Base-by-base conservation (phyloP, 2,797 vertebrate species). In the Dryobates pubescens region DNA sequence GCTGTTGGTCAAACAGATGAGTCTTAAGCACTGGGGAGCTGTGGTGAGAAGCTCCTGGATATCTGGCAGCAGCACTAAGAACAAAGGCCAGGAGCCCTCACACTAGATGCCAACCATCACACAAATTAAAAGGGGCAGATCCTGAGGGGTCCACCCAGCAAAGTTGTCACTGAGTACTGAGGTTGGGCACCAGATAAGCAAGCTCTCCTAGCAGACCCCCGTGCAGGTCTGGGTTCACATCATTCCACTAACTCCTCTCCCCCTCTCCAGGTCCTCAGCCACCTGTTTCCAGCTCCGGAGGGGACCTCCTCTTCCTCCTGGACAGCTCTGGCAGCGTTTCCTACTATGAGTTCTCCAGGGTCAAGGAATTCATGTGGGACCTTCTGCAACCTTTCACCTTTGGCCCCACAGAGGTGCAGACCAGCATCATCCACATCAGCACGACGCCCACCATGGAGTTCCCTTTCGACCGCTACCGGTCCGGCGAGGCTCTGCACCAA, bases 311-410 rank as follows among this genome's bases (percentile, higher is more conserved):
- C 92, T 98, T 99, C 95, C 93, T 99, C 53, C 54, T 99, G 97
- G 99, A 99, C 96, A 99, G 99, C 92, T 99, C 99, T 0, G 99
- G 99, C 68, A 99, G 99, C 1, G 98, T 99, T 83, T 98, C 98
- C 3, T 98, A 98, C 84, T 99, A 99, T 26, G 99, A 99, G 90
- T 99, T 99, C 95, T 98, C 98, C 83, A 95, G 67, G 23, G 96
- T 99, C 96, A 98, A 98, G 65, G 93, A 97, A 69, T 99, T 99
- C 96, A 97, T 99, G 83, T 98, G 98, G 7, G 98, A 98, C 85
- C 98, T 99, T 41, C 88, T 98, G 29, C 97, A 90, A 5, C 98
- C 98, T 1, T 98, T 99, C 96, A 98, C 98, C 6, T 95, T 99
- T 13, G 98, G 98, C 22, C 97, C 98, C 9, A 97, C 92, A 43